Conservation (phyloP, 2,797 vertebrate species). For the Gouania willdenowi region DNA sequence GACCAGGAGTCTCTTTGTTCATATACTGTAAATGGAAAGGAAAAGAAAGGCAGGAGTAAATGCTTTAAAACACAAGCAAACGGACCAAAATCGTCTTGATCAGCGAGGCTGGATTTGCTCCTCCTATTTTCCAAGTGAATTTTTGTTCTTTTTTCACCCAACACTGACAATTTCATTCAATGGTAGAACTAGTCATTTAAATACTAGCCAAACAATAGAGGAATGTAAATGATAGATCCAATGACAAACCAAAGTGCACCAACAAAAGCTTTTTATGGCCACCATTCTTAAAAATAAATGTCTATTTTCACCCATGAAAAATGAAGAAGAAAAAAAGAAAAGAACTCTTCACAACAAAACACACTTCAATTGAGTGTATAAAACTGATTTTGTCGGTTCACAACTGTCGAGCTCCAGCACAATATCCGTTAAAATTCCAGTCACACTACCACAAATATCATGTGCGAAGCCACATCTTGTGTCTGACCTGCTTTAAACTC, state of each 20-base stretch:
- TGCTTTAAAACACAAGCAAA: constrained; percentile 68
- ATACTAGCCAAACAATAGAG: no score
- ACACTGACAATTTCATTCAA: constrained; percentile 47
- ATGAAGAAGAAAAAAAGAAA: no score
- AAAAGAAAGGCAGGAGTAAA: constrained; percentile 28
- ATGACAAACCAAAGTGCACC: constrained; percentile 78
- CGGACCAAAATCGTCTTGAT: constrained; percentile 61
- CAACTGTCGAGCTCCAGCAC: constrained; percentile 38
- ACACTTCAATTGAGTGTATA: constrained; percentile 52
- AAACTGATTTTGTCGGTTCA: constrained; percentile 51
- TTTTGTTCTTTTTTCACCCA: constrained; percentile 3
- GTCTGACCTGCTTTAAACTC: constrained; percentile 36
- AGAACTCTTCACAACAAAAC: constrained; percentile 47
- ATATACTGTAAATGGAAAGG: constrained; percentile 51
- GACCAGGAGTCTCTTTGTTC: constrained; percentile 65
- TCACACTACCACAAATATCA: constrained; percentile 20
- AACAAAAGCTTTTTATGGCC: no score
- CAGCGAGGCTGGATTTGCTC: constrained; percentile 57
- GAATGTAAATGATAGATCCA: constrained; percentile 73
- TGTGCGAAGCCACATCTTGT: constrained; percentile 25
- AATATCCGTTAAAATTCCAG: constrained; percentile 46
- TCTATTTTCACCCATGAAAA: constrained; percentile 38
- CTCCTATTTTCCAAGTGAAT: background rate
- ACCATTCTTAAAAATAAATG: constrained; percentile 73
- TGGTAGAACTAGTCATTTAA: constrained; percentile 59